Evolutionary conservation across 2,797 vertebrate genomes (phyloP), one percentile per base, ranked within the genome.

Genomic region (Taenioides sp.): DNA sequence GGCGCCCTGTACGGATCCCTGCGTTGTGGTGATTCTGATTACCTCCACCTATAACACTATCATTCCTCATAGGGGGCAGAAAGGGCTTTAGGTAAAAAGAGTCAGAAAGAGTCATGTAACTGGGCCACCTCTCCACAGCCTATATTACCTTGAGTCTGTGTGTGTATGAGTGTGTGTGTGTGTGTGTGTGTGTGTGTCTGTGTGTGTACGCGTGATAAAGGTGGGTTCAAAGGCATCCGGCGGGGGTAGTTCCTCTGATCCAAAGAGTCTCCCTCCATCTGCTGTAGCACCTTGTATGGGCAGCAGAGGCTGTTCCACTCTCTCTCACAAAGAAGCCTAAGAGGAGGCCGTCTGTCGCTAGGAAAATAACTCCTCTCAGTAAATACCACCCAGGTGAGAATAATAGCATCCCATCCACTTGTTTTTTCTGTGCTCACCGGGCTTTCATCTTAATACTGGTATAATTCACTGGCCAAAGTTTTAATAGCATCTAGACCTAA

Each of bases 261-360:
- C 68, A 60, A 67, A 80, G 72, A 74, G 73, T 77, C 84, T 84
- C 85, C 70, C 74, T 85, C 86, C 86, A 89, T 90, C 87, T 91
- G 88, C 73, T 81, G 61, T 31, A 60, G 75, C 81, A 77, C 81
- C 70, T 87, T 87, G 83, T 80, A 60, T 3, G 7, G 76, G 80
- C 60, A 67, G 68, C 71, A 73, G 71, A 73, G 76, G 70, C 69
- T 67, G 43, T 67, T 49, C 22, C 67, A 77, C 60, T 65, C 58
- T 43, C 37, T 27, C 40, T 57, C 65, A 65, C 72, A 77, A n/a
- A 55, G 17, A 71, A 71, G 65, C 73, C 72, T 67, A 63, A 66
- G 74, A 81, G 70, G 55, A 75, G 76, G 64, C 66, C 67, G 78
- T 78, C 79, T 78, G 71, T 82, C 67, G 79, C 74, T 67, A 80